Evolutionary conservation across 1,140 invertebrate genomes (phyloP).

Genomic region (Geopemphigus sp.): DNA sequence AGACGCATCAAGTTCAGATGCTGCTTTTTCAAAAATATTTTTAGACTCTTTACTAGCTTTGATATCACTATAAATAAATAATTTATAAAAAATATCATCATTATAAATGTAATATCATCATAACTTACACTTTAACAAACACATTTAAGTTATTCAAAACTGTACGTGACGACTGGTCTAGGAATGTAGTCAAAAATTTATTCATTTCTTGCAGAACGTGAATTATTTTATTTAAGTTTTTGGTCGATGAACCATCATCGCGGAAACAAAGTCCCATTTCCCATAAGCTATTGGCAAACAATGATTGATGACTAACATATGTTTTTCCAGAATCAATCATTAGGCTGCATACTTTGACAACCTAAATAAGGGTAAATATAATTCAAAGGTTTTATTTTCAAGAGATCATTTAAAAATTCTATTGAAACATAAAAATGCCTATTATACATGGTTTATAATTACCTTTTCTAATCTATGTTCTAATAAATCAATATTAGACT

Average conservation of each 20-base stretch:
- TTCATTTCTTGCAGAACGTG: slow-evolving; percentile 81
- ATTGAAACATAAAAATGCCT: too few relatives aligned
- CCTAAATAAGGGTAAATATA: slow-evolving; percentile 55
- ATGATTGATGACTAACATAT: slow-evolving; percentile 80
- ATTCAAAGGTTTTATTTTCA: neutral
- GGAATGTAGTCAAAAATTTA: slow-evolving; percentile 83
- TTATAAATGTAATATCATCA: neutral
- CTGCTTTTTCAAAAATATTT: slow-evolving; percentile 89
- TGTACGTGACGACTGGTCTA: slow-evolving; percentile 87
- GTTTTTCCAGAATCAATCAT: slow-evolving; percentile 86
- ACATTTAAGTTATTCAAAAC: slow-evolving; percentile 82
- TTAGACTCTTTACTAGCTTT: slow-evolving; percentile 86
- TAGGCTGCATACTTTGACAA: slow-evolving; percentile 76
- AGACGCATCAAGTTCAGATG: slow-evolving; percentile 81
- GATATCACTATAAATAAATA: slow-evolving; percentile 67
- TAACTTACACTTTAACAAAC: slow-evolving; percentile 80
- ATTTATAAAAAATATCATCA: slow-evolving; percentile 16
- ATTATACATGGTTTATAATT: too few relatives aligned
- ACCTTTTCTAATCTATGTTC: slow-evolving; percentile 86
- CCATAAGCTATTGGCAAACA: slow-evolving; percentile 80
- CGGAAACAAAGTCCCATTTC: slow-evolving; percentile 76
- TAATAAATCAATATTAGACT: slow-evolving; percentile 77
- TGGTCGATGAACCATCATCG: slow-evolving; percentile 68
- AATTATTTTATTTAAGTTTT: slow-evolving; percentile 70
- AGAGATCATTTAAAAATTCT: too few relatives aligned